Evolutionary conservation across 2,797 vertebrate species (phyloP).

Genomic region (Dendrocincla tyrannina): DNA sequence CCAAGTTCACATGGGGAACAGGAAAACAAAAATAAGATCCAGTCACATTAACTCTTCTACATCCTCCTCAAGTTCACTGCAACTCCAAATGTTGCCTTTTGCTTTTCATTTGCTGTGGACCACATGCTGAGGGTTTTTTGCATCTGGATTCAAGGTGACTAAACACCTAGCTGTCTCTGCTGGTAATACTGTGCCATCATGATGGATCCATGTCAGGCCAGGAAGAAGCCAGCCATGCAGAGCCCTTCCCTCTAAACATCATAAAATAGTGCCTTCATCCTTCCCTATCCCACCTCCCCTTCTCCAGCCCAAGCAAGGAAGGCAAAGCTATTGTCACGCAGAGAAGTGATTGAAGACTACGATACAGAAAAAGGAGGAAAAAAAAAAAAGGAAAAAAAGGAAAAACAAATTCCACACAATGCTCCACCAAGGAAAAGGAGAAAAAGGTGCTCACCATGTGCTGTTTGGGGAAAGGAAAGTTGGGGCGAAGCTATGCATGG

Average conservation of each 20-base stretch:
- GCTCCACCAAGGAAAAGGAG: neutral
- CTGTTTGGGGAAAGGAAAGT: neutral
- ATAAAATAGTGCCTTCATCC: neutral
- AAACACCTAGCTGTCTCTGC: neutral
- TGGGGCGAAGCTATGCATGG: rapidly evolving
- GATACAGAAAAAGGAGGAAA: neutral
- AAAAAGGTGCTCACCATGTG: neutral
- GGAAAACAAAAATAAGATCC: neutral
- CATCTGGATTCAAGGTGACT: neutral
- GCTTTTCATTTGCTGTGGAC: neutral
- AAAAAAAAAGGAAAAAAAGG: neutral
- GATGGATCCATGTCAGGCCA: neutral
- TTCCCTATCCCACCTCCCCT: neutral
- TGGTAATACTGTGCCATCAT: neutral
- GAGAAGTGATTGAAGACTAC: neutral
- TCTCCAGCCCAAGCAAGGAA: neutral
- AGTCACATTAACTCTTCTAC: neutral
- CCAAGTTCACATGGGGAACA: neutral
- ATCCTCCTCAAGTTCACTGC: neutral
- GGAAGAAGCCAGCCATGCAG: neutral
- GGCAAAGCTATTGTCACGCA: neutral
- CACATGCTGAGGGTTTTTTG: neutral
- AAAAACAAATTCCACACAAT: neutral
- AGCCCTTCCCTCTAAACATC: neutral
- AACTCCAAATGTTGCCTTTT: neutral